Percentiles rank a stretch among this genome's conserved stretches.
Evolutionary conservation across 2,797 vertebrate genomes (phyloP).

Genomic region (Pangasius larnaudii): DNA sequence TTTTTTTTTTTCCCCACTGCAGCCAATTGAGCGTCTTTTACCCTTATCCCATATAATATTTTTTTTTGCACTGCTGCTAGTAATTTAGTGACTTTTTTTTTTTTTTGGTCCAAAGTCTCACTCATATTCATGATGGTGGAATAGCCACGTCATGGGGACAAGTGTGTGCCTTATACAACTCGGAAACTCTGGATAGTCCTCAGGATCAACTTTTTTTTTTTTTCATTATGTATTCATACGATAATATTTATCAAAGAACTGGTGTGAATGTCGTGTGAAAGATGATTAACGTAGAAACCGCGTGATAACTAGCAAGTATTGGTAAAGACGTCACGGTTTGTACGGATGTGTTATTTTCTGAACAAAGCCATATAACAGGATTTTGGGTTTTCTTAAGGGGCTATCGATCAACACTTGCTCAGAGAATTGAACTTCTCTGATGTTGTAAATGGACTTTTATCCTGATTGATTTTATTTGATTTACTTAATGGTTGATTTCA

Average conservation of each 20-base stretch:
- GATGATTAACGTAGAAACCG: not conserved
- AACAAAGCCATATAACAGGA: constrained; percentile 69
- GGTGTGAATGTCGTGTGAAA: not conserved
- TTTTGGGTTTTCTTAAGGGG: constrained; percentile 35
- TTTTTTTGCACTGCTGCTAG: constrained; percentile 16
- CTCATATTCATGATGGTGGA: not conserved
- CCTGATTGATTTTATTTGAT: constrained; percentile 18
- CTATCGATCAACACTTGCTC: constrained; percentile 26
- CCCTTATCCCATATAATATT: not conserved
- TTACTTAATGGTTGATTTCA: not conserved
- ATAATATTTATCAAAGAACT: not conserved
- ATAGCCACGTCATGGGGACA: not conserved
- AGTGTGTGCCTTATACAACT: constrained; percentile 52
- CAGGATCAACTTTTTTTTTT: constrained; percentile 33
- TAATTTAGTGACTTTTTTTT: not conserved
- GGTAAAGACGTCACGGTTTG: not conserved
- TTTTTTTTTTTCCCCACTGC: too few species aligned
- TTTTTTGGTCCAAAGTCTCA: not conserved
- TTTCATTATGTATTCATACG: not conserved
- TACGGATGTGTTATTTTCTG: not conserved
- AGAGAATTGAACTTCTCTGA: not conserved
- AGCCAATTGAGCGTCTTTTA: not conserved
- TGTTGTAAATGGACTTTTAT: constrained; percentile 16
- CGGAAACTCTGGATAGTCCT: constrained; percentile 29
- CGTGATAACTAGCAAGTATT: not conserved